Percentiles rank a stretch among this genome's conserved stretches.
phyloP scores from a whole-genome alignment of 1,140 invertebrate species.

The Plectrocnemia conspersa region DNA sequence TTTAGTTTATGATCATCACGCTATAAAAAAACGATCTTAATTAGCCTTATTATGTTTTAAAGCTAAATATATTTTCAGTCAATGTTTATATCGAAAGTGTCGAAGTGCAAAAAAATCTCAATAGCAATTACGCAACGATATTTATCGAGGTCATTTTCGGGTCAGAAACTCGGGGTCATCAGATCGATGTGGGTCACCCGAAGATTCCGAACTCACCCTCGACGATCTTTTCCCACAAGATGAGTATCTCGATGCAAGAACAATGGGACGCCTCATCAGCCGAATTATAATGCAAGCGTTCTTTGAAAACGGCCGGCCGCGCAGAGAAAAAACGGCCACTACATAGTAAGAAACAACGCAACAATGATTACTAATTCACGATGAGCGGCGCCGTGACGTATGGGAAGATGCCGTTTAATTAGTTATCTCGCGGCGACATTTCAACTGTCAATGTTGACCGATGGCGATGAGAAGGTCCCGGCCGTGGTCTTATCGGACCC shows the following conservation, averaged over 20 bases:
- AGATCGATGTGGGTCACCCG: too few species aligned
- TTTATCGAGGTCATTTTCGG: too few species aligned
- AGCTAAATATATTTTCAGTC: too few species aligned
- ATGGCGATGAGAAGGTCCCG: slow-evolving; percentile 1
- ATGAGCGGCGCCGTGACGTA: not conserved
- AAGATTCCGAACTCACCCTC: too few species aligned
- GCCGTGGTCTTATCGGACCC: slow-evolving; percentile 23
- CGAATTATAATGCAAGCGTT: slow-evolving; percentile 6
- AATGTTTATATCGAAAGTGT: too few species aligned
- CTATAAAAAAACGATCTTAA: too few species aligned
- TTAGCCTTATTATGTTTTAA: too few species aligned
- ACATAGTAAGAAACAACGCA: slow-evolving; percentile 1
- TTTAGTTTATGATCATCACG: too few species aligned
- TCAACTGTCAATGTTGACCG: slow-evolving; percentile 13
- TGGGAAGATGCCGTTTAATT: slow-evolving; percentile 10
- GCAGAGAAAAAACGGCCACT: slow-evolving; percentile 2
- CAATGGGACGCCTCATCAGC: slow-evolving; percentile 20
- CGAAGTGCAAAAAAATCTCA: too few species aligned
- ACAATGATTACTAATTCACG: not conserved
- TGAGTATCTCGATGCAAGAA: slow-evolving; percentile 11
- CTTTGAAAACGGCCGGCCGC: slow-evolving; percentile 6
- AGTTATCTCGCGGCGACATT: slow-evolving; percentile 7
- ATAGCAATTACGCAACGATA: too few species aligned
- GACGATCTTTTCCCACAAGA: slow-evolving; percentile 19
- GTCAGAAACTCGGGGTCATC: too few species aligned